Conservation (phyloP, 2,888 invertebrate species). For the Drosophila trichaetosa region DNA sequence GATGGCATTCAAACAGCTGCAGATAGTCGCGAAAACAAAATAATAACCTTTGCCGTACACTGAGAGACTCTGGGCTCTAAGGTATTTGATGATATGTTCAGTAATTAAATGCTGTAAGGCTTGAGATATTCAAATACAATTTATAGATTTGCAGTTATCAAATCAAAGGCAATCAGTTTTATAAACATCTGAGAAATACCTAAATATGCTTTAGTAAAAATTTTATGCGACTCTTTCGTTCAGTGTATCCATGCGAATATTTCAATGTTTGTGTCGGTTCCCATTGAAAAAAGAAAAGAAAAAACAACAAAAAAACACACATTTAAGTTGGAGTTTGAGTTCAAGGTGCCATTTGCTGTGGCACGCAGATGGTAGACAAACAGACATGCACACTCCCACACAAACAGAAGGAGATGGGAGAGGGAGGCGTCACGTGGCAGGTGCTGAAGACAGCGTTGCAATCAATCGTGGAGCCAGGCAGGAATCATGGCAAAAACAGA, state of each 20-base stretch:
- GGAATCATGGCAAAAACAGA: slow-evolving; percentile 48
- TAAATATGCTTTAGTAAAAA: background rate
- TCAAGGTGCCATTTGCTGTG: slow-evolving; percentile 10
- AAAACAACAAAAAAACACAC: background rate
- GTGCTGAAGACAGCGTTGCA: slow-evolving; percentile 36
- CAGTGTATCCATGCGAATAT: background rate
- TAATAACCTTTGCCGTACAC: slow-evolving; percentile 2
- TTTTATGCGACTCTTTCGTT: background rate
- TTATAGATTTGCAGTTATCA: background rate
- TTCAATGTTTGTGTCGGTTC: background rate
- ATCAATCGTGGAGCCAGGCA: slow-evolving; percentile 57
- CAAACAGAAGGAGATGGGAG: background rate
- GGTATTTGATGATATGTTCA: background rate
- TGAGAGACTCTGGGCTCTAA: background rate
- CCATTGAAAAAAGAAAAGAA: background rate
- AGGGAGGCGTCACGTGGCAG: slow-evolving; percentile 22
- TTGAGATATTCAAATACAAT: background rate
- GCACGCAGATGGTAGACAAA: slow-evolving; percentile 9
- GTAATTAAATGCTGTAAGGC: background rate
- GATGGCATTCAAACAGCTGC: slow-evolving; percentile 38
- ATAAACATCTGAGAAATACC: background rate
- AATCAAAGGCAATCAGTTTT: background rate
- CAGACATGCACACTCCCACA: background rate
- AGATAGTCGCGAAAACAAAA: slow-evolving; percentile 19
- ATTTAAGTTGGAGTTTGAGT: slow-evolving; percentile 6